Evolutionary conservation across 2,888 invertebrate genomes (phyloP).

Genomic region (Lottia gigantea): DNA sequence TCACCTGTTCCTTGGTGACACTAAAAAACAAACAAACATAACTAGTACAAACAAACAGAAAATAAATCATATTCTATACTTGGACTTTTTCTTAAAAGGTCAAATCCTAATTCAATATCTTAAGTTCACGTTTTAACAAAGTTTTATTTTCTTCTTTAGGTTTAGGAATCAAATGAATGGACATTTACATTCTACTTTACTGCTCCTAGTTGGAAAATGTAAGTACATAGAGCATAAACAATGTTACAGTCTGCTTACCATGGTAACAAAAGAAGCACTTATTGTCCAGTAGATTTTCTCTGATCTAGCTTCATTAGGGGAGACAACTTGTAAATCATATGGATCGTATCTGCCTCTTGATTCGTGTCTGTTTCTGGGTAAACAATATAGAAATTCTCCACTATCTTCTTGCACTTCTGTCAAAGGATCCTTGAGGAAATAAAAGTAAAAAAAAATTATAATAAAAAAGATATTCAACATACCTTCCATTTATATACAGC

Average conservation of each 20-base stretch:
- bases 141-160: too few relatives aligned
- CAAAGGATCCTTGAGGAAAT: conserved; percentile 30
- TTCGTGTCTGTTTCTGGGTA: conserved; percentile 52
- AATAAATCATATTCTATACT: too few relatives aligned
- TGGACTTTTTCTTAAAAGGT: too few relatives aligned
- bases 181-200: too few relatives aligned
- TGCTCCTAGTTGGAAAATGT: too few relatives aligned
- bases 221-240: neutral
- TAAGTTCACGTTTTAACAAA: too few relatives aligned
- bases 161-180: too few relatives aligned
- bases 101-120: too few relatives aligned
- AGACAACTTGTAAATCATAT: conserved; percentile 65
- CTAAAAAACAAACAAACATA: conserved; percentile 29
- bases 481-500: too few relatives aligned
- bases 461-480: neutral
- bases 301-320: conserved; percentile 56
- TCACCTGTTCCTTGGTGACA: conserved; percentile 44
- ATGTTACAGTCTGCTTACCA: conserved; percentile 41
- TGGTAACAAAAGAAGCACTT: conserved; percentile 63
- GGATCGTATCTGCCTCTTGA: conserved; percentile 60
- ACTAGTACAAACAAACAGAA: too few relatives aligned
- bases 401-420: conserved; percentile 51
- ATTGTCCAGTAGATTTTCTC: conserved; percentile 62
- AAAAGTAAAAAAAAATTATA: neutral
- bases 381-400: conserved; percentile 65